phyloP scores from a whole-genome alignment of 2,888 invertebrate genomes.

The Tetragnatha montana region DNA sequence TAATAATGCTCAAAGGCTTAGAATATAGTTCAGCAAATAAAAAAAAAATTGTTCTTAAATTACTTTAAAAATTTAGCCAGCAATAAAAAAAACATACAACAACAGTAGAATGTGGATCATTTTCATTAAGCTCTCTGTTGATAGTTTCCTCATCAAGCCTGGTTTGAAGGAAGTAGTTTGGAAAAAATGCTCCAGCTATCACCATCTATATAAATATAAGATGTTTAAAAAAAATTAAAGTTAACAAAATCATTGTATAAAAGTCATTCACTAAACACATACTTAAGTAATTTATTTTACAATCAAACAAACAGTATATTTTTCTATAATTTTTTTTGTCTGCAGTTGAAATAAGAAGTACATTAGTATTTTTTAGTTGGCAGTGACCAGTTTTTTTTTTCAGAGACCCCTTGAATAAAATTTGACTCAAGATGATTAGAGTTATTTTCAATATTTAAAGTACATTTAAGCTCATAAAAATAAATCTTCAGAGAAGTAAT shows the following conservation, averaged over 20 bases:
- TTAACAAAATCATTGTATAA: neutral
- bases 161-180: slow-evolving; percentile 87
- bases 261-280: neutral
- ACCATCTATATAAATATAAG: slow-evolving; percentile 79
- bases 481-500: no score
- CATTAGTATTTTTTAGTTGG: no score
- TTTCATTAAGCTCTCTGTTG: slow-evolving; percentile 82
- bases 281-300: no score
- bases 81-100: slow-evolving; percentile 77
- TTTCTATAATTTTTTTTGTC: no score
- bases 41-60: neutral
- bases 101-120: slow-evolving; percentile 87
- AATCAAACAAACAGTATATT: no score
- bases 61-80: neutral
- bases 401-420: no score
- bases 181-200: slow-evolving; percentile 93
- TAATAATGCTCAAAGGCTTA: no score
- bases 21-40: neutral
- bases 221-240: neutral
- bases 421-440: no score
- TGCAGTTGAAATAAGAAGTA: no score
- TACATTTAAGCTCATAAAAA: no score
- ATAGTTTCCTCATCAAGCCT: slow-evolving; percentile 82
- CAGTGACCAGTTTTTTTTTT: no score
- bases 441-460: no score